phyloP scores from a whole-genome alignment of 2,797 vertebrate species.

The Microhierax caerulescens region DNA sequence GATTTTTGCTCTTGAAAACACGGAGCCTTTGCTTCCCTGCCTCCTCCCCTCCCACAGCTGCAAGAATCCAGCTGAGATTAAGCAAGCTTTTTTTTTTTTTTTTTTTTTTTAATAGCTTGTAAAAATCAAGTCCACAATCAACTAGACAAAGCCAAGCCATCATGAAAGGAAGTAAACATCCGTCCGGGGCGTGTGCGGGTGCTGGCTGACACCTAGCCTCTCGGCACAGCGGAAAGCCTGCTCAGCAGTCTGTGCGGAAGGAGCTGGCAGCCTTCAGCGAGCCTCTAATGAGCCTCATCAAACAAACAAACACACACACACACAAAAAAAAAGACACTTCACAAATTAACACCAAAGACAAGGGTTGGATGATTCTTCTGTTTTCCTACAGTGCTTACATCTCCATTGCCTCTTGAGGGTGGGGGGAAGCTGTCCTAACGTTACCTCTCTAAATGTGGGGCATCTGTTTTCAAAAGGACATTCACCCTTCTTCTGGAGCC shows the following conservation, averaged over 20 bases:
- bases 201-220: neutral
- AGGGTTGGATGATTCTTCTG: neutral
- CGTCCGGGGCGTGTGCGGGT: rapidly evolving
- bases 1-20: constrained; percentile 24
- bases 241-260: constrained; percentile 45
- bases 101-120: neutral
- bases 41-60: constrained; percentile 21
- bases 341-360: neutral
- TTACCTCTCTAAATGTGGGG: neutral
- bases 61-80: constrained; percentile 40
- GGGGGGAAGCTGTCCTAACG: neutral
- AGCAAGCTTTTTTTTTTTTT: neutral
- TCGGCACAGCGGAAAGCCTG: constrained; percentile 30
- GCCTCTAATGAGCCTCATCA: constrained; percentile 52
- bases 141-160: constrained; percentile 34
- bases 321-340: neutral
- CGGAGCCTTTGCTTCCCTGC: neutral
- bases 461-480: neutral
- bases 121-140: constrained; percentile 64
- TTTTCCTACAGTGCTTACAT: neutral
- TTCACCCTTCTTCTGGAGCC: neutral
- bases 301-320: neutral
- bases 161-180: constrained; percentile 30
- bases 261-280: constrained; percentile 47
- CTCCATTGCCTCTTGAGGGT: neutral